Base-by-base conservation (phyloP, 2,797 vertebrate species). In the Anguilla megastoma region DNA sequence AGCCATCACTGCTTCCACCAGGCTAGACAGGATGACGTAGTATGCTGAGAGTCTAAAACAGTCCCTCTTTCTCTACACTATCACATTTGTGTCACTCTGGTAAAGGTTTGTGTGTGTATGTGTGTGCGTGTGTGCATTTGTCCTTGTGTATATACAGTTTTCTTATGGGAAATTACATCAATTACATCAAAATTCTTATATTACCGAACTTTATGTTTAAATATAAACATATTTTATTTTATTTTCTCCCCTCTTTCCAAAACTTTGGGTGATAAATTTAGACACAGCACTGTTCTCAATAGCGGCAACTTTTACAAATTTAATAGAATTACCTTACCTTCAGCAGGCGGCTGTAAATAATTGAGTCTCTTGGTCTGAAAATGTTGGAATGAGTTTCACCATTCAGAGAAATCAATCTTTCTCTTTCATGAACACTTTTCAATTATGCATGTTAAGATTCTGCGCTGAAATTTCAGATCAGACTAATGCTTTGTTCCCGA, bases 341-440 rank as follows among this genome's bases (percentile, higher is more conserved):
- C 60, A 3, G 74, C 76, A 86, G 56, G 33, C 50, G 52, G 85
- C 48, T 86, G 45, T 63, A 80, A 86, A 86, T 83, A 33, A 48
- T 76, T 69, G 74, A 45, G 27, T 74, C 87, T 85, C 84, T 85
- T 82, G 69, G 54, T 79, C 41, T 84, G 82, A 52, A 84, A 56
- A 56, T 50, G 76, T 83, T 76, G 41, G 82, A 86, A 86, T 86
- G 56, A 16, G 54, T 82, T 86, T 86, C 36, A 69, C 60, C 85
- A 85, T 86, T 83, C 56, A 66, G 76, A 74, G 45, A 74, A 85
- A 84, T 85, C 82, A 88, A 88, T 85, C 87, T 84, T 85, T 76
- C 87, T 69, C 63, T 69, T 66, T 60, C 48, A 54, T 54, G 52
- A 84, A 50, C 79, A 50, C 41, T 82, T 56, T 84, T 84, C 82